phyloP scores from a whole-genome alignment of 2,797 vertebrate species.

The Helarctos malayanus region DNA sequence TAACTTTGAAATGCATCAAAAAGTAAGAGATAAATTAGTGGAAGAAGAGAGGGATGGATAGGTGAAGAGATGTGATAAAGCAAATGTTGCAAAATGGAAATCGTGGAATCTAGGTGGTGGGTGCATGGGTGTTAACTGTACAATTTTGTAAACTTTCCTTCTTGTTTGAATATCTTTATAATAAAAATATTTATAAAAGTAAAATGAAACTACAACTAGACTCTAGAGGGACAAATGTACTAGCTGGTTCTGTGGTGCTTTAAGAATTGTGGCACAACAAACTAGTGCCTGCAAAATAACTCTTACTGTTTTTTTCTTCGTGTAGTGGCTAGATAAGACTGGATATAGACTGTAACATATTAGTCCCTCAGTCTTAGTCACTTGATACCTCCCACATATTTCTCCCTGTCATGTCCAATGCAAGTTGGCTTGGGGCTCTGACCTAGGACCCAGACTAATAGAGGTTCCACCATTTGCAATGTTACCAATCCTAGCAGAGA shows the following conservation, averaged over 20 bases:
- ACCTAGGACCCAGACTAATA: background rate
- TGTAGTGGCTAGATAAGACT: background rate
- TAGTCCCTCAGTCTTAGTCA: background rate
- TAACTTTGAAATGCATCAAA: background rate
- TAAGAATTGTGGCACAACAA: background rate
- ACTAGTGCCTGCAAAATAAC: background rate
- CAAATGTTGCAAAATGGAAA: background rate
- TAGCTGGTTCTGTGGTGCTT: background rate
- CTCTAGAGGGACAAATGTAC: background rate
- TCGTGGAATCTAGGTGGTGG: background rate
- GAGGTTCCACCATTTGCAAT: background rate
- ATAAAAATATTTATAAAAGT: constrained; percentile 16
- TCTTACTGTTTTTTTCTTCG: background rate
- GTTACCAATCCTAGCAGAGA: background rate
- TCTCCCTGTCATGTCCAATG: background rate
- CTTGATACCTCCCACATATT: background rate
- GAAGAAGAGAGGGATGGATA: background rate
- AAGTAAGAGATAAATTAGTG: background rate
- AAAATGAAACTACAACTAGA: background rate
- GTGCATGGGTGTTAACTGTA: background rate
- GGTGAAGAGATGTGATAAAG: background rate
- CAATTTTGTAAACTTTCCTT: background rate
- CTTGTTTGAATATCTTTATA: background rate
- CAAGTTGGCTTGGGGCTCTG: background rate
- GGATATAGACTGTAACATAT: background rate